Conservation (phyloP, 2,888 invertebrate species). For the Eupithecia insigniata region DNA sequence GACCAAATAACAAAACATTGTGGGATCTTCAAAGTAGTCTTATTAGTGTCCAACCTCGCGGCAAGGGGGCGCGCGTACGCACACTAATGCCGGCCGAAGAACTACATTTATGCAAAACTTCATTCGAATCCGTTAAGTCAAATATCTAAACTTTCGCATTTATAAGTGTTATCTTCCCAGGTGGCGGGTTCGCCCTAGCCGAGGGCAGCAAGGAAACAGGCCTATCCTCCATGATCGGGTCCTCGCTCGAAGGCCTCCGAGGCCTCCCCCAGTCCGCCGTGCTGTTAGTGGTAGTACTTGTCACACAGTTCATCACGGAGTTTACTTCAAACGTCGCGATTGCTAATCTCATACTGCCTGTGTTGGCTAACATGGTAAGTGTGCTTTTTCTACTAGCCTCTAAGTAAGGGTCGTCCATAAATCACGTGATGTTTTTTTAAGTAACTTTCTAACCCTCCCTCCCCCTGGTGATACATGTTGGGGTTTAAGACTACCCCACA, state of each 20-base stretch:
- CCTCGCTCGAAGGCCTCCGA: slow-evolving; percentile 86
- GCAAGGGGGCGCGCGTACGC: no score
- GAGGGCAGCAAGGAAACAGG: slow-evolving; percentile 92
- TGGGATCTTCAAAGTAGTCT: neutral
- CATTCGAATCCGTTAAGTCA: no score
- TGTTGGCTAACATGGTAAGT: slow-evolving; percentile 88
- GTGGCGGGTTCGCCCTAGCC: slow-evolving; percentile 96
- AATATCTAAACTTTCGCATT: no score
- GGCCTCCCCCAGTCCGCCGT: slow-evolving; percentile 86
- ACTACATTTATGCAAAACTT: no score
- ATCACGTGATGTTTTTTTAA: no score
- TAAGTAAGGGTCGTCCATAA: no score
- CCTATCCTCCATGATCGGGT: slow-evolving; percentile 90
- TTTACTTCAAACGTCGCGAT: slow-evolving; percentile 96
- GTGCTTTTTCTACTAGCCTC: no score
- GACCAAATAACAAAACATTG: neutral
- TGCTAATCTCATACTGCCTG: slow-evolving; percentile 93
- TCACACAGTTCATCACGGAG: slow-evolving; percentile 93
- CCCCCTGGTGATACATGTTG: no score
- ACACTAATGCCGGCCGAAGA: no score
- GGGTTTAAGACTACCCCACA: no score
- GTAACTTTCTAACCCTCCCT: no score
- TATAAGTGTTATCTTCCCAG: slow-evolving; percentile 55
- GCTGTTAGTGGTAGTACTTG: slow-evolving; percentile 89
- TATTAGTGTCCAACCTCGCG: neutral